Percentiles rank a stretch among this genome's conserved stretches.
Conservation (phyloP, 1,140 invertebrate genomes). For the Bactericera cockerelli region DNA sequence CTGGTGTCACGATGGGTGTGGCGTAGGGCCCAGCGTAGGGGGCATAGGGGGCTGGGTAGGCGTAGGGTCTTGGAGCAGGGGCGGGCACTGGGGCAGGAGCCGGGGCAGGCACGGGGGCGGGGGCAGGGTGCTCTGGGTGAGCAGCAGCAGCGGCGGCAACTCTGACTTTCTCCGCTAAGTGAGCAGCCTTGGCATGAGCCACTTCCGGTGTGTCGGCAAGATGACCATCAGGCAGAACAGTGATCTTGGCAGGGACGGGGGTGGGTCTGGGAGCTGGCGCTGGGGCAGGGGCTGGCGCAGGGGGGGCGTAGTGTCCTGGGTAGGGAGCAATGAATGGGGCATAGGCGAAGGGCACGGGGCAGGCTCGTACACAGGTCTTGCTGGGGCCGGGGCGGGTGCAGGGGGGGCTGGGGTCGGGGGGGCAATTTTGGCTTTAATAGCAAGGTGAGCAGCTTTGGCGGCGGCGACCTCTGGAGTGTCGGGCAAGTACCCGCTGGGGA, state of each 20-base stretch:
- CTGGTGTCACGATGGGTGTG: conserved; percentile 22
- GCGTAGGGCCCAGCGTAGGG: neutral
- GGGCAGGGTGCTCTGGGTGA: neutral
- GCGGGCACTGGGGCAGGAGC: neutral
- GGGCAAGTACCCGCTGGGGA: conserved; percentile 28
- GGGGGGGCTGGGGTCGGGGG: conserved; percentile 34
- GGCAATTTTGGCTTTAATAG: conserved; percentile 34
- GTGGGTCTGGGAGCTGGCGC: conserved; percentile 16
- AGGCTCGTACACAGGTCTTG: conserved; percentile 28
- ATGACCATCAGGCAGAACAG: conserved; percentile 27
- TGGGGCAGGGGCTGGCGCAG: conserved; percentile 24
- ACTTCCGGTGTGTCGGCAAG: conserved; percentile 27
- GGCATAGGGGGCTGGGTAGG: neutral
- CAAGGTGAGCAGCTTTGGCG: conserved; percentile 38
- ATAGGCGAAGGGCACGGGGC: conserved; percentile 35
- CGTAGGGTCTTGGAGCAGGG: neutral
- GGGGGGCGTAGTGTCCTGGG: conserved; percentile 24
- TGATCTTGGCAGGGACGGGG: conserved; percentile 16
- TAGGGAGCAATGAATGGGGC: conserved; percentile 37
- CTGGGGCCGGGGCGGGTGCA: conserved; percentile 32
- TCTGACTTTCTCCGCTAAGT: conserved; percentile 18
- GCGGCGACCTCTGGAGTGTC: conserved; percentile 42
- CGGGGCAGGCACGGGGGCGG: neutral
- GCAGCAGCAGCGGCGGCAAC: conserved; percentile 16
- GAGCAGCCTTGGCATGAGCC: conserved; percentile 23